Conservation (phyloP, 2,113 vertebrate genomes). For the Halichoeres trimaculatus region DNA sequence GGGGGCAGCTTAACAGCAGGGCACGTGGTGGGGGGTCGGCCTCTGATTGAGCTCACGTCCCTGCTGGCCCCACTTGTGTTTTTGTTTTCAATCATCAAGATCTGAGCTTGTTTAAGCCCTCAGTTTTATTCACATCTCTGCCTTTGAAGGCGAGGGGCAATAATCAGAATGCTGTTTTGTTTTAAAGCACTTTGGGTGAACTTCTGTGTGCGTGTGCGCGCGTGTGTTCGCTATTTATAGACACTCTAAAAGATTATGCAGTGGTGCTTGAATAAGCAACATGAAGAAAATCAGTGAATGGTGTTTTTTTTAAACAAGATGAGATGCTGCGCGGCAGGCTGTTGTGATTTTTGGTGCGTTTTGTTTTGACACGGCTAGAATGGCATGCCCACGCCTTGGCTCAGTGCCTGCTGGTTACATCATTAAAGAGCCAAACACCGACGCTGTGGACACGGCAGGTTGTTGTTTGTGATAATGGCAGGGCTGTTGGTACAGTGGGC, state of each 20-base stretch:
- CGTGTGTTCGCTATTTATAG: conserved; percentile 51
- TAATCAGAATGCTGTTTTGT: conserved; percentile 42
- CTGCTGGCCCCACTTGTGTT: conserved; percentile 33
- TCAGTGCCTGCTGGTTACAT: conserved; percentile 55
- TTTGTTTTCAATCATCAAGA: conserved; percentile 51
- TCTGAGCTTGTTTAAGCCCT: conserved; percentile 26
- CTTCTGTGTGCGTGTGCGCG: conserved; percentile 11
- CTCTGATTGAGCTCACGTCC: conserved; percentile 63
- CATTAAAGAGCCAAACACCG: conserved; percentile 63
- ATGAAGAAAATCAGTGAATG: conserved; percentile 31
- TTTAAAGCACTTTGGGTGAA: conserved; percentile 25
- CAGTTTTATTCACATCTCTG: conserved; percentile 38
- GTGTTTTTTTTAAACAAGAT: conserved; percentile 39
- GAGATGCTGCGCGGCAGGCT: conserved; percentile 26
- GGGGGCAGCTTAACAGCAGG: conserved; percentile 66
- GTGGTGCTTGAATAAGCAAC: conserved; percentile 30
- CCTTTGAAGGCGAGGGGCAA: conserved; percentile 37
- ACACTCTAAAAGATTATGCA: conserved; percentile 40
- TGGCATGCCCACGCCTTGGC: conserved; percentile 41
- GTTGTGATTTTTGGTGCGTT: conserved; percentile 24
- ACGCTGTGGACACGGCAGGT: conserved; percentile 34
- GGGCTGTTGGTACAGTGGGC: conserved; percentile 24
- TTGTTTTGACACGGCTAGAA: conserved; percentile 60
- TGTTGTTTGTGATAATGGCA: conserved; percentile 39
- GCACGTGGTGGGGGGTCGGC: conserved; percentile 41